Evolutionary conservation across 2,113 vertebrate genomes (phyloP).

Genomic region (Etheostoma spectabile): DNA sequence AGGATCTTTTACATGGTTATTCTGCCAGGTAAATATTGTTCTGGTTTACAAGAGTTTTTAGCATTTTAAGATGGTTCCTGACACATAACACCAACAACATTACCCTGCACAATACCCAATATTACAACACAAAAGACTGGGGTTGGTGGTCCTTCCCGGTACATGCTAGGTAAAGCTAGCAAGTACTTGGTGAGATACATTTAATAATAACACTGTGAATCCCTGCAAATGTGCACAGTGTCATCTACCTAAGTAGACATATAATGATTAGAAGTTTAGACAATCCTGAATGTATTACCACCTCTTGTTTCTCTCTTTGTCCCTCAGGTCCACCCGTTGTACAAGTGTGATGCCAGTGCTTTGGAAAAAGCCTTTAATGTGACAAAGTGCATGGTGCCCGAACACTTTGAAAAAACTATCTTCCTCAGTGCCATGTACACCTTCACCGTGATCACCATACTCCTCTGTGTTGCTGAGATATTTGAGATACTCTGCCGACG

Average conservation of each 20-base stretch:
- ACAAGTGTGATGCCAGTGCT: constrained; percentile 85
- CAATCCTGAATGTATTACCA: not conserved
- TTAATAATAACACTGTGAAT: not conserved
- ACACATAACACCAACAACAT: not conserved
- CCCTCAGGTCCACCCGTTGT: constrained; percentile 86
- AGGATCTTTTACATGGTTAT: not conserved
- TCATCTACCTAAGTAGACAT: not conserved
- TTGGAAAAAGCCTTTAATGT: constrained; percentile 85
- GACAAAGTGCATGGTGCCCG: constrained; percentile 89
- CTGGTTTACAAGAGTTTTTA: not conserved
- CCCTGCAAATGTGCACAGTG: not conserved
- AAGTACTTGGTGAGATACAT: not conserved
- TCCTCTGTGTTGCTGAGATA: constrained; percentile 88
- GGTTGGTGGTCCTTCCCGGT: not conserved
- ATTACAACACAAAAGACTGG: not conserved
- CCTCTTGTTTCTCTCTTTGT: constrained; percentile 44
- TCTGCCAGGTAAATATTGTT: not conserved
- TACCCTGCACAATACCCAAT: not conserved
- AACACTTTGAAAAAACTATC: constrained; percentile 94
- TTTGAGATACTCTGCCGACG: constrained; percentile 90
- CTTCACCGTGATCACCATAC: constrained; percentile 90
- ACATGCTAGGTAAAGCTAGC: not conserved
- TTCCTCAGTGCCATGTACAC: constrained; percentile 93
- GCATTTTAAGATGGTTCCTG: not conserved
- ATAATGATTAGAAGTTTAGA: not conserved